These are phyloP conservation scores for Siniperca scherzeri DNA, from an alignment of 2,797 vertebrate species.

Conservation along the genomic window DNA sequence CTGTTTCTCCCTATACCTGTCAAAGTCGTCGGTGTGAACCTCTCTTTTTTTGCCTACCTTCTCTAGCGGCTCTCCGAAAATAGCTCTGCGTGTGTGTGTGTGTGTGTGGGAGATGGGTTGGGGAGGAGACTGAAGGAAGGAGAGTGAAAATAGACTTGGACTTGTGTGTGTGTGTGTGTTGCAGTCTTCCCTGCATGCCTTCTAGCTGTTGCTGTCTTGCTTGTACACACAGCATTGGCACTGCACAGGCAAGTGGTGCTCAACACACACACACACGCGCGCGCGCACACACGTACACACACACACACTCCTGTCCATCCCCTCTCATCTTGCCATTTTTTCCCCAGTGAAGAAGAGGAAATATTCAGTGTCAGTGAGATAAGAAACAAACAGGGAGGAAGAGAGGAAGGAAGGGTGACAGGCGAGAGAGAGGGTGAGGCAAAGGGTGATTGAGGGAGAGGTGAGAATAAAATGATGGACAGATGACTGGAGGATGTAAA, in stretches of 20 bases:
- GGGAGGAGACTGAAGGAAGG: conserved; percentile 29
- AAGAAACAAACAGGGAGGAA: conserved; percentile 23
- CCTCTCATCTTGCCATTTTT: not conserved
- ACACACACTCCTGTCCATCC: conserved; percentile 5
- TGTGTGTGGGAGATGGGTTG: conserved; percentile 21
- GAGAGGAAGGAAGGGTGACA: conserved; percentile 4
- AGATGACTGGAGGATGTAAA: conserved; percentile 10
- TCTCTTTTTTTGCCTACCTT: conserved; percentile 44
- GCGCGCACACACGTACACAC: not conserved
- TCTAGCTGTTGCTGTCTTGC: conserved; percentile 50
- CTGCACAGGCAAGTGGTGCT: not conserved
- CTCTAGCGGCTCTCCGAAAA: conserved; percentile 69
- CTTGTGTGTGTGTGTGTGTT: conserved; percentile 25
- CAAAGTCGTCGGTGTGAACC: conserved; percentile 45
- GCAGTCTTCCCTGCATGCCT: conserved; percentile 56
- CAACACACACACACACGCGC: not conserved
- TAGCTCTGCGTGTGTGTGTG: conserved; percentile 43
- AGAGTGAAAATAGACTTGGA: conserved; percentile 54
- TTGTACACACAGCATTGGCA: conserved; percentile 29
- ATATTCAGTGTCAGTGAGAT: conserved; percentile 37
- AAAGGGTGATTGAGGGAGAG: conserved; percentile 3
- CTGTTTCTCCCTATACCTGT: conserved; percentile 57
- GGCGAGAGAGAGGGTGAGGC: conserved; percentile 16
- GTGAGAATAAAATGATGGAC: not conserved
- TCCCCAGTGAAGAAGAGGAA: conserved; percentile 19